Base-by-base conservation (phyloP, 2,113 vertebrate species). In the Ciconia boyciana region DNA sequence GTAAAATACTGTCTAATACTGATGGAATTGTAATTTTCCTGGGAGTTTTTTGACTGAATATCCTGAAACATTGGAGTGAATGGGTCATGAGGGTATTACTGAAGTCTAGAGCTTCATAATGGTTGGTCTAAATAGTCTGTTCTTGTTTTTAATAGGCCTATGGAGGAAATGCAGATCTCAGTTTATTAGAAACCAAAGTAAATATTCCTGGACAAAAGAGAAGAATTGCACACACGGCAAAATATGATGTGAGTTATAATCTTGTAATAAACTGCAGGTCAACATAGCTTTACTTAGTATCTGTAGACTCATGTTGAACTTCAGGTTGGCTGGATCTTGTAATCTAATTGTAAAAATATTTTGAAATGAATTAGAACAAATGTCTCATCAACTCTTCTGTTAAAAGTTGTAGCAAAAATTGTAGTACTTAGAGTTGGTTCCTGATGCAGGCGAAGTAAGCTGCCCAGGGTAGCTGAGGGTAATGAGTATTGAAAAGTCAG, bases 221-320 rank as follows among this genome's bases (percentile, higher is more conserved):
- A 93, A 98, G 98, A 88, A 96, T 98, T 55, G 97, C 98, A 62
- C 98, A 98, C 74, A 89, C 84, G 28, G 90, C 96, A 80, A 98
- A 97, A 96, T 90, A 95, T 90, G n/a, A 92, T 87, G 86, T 93
- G 70, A 96, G 65, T 87, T 95, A 77, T 15, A 34, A 31, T 44
- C 29, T 39, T 69, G 11, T n/a, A 80, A 39, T 66, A 87, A 60
- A 13, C 31, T 39, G 32, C 39, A 16, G 7, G 18, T 78, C 10
- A 65, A 6, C 14, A 14, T 55, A 44, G 16, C 20, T 58, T 21
- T 39, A 46, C 28, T 60, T 87, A 31, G 4, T 26, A 32, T 41
- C 12, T 64, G 76, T 62, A 85, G 41, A 58, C 24, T 48, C 17
- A 15, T 70, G 52, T 25, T 66, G 29, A 70, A 13, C 16, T 52